Base-by-base conservation (phyloP, 2,113 vertebrate species). In the Centropus unirufus region DNA sequence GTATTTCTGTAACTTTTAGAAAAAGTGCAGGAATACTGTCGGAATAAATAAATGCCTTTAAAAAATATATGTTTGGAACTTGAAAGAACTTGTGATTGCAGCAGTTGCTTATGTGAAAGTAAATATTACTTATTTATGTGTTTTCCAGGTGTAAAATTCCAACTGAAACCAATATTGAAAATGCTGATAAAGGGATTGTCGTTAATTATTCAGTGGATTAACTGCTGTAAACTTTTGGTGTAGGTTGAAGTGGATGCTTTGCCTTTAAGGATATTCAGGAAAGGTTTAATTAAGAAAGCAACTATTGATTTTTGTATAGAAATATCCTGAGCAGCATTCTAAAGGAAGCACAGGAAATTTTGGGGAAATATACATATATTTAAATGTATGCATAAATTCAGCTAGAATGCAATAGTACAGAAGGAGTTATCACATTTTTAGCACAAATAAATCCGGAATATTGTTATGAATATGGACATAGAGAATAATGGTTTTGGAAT, bases 251-350 rank as follows among this genome's bases (percentile, higher is more conserved):
- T 84, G 59, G 75, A 90, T 81, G 81, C 59, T 84, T 40, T 39
- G 39, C 34, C 27, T 74, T 51, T 55, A 82, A 96, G 73, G 78
- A 94, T 26, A 30, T 59, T 57, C 51, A 89, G 29, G 68, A 89
- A 90, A 93, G 46, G 77, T 96, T 95, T 92, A 89, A 95, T 90
- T 89, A 39, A 46, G 83, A 72, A 77, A 8, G 15, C 13, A 57
- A 9, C 11, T 29, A 22, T 20, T 68, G 7, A 78, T 83, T 94
- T 87, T 47, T 72, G 74, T 84, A 78, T 11, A 44, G 29, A 75
- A 79, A 19, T 30, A 16, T 75, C 42, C 19, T 36, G 24, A 76
- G 47, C 21, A 62, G 32, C 30, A 90, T 19, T 13, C 12, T 82
- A 59, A 84, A 77, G 80, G 49, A 64, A 51, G 8, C 81, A 19